phyloP scores from a whole-genome alignment of 2,113 vertebrate species.

The Poeciliopsis turrubarensis region DNA sequence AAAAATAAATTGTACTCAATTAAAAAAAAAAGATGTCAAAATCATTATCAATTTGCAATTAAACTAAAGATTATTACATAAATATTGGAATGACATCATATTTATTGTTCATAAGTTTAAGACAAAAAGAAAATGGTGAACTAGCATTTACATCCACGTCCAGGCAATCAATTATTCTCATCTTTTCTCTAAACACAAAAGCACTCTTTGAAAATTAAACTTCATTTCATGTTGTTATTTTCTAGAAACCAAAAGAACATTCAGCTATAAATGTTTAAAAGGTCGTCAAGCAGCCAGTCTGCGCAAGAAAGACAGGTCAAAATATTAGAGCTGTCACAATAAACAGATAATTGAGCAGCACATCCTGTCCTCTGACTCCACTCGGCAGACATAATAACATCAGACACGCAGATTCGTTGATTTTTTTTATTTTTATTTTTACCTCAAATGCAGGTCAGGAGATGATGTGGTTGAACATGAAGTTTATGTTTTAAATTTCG shows the following conservation, averaged over 20 bases:
- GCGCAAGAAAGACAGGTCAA: background rate
- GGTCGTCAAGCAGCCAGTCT: background rate
- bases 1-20: too few species aligned
- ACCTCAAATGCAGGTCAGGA: conserved; percentile 22
- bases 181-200: too few species aligned
- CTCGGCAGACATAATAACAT: background rate
- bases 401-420: background rate
- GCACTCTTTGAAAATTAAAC: too few species aligned
- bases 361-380: background rate
- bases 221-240: too few species aligned
- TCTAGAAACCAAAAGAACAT: too few species aligned
- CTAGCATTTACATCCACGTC: background rate
- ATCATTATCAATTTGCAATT: background rate
- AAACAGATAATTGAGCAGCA: background rate
- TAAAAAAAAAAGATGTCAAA: too few species aligned
- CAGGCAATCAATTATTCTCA: too few species aligned
- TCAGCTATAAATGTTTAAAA: background rate
- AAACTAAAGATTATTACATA: background rate
- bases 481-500: conserved; percentile 41
- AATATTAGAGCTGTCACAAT: background rate
- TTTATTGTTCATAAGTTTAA: background rate
- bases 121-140: background rate
- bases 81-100: background rate
- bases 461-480: conserved; percentile 36
- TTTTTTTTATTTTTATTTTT: background rate